Evolutionary conservation across 2,113 vertebrate species (phyloP).

Genomic region (Montifringilla adamsi): DNA sequence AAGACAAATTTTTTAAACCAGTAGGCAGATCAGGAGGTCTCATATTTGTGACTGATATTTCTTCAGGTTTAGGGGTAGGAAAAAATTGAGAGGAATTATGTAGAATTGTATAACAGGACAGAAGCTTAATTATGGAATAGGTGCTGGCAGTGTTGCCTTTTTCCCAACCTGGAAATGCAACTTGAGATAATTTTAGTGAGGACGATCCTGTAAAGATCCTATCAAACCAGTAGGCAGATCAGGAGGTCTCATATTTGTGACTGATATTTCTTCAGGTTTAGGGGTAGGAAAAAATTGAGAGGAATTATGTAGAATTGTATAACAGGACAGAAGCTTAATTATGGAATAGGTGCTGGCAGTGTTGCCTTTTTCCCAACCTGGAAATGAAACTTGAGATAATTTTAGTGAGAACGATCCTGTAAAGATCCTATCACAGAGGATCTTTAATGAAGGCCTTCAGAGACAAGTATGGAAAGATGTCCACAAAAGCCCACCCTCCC

Average conservation of each 20-base stretch:
- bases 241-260: background rate
- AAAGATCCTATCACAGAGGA: background rate
- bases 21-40: background rate
- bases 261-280: background rate
- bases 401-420: background rate
- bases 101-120: background rate
- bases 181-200: background rate
- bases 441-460: background rate
- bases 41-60: background rate
- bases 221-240: background rate
- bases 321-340: background rate
- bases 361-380: background rate
- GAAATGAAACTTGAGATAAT: background rate
- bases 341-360: background rate
- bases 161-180: background rate
- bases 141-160: background rate
- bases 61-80: background rate
- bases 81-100: background rate
- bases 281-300: background rate
- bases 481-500: background rate
- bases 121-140: background rate
- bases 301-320: background rate
- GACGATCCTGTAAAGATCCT: no score
- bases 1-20: no score
- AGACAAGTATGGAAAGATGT: no score